Evolutionary conservation across 2,113 vertebrate genomes (phyloP), one percentile per base, ranked within the genome.

Genomic region (Trachemys scripta): DNA sequence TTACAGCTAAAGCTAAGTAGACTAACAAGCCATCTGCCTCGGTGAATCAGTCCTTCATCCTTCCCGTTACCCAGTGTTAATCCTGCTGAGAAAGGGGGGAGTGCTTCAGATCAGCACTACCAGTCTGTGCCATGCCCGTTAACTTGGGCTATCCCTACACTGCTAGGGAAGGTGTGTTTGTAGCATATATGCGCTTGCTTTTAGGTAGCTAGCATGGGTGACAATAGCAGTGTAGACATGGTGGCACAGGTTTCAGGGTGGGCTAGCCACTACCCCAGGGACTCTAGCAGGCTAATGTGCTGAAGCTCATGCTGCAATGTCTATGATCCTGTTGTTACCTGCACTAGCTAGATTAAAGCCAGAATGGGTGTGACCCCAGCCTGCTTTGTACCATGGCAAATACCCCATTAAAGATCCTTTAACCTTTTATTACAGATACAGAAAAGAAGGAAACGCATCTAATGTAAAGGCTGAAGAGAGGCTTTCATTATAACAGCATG

Each of bases 91-190:
- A 84, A 54, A 38, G 62, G 49, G 84, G n/a, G 59, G 92, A 90
- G 90, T 51, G 19, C n/a, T 53, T 54, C 12, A 10, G 7, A 84
- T 31, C 62, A 47, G 20, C 17, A 14, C 4, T 4, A 12, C 29
- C 29, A 45, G 56, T 49, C 57, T 42, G 45, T 4, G 31, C 45
- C 1, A 0, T 0, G 1, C 59, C 27, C 31, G 59, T 62, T 31
- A 62, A 14, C 59, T 14, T 31, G 3, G 62, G 31, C 9, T 17
- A 13, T 16, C 31, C 9, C 62, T 35, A 17, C 31, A 65, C 13
- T 17, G 31, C 31, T 2, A 65, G 62, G 62, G 62, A 35, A 65
- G 31, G 57, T 6, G 2, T 27, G 57, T 29, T 13, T 59, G 57
- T 59, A 35, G 62, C 62, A 17, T 35, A 65, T 1, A 14, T 17